These are phyloP conservation scores for Schizaphis graminum DNA, from an alignment of 2,888 invertebrate species.

Conservation along the genomic window DNA sequence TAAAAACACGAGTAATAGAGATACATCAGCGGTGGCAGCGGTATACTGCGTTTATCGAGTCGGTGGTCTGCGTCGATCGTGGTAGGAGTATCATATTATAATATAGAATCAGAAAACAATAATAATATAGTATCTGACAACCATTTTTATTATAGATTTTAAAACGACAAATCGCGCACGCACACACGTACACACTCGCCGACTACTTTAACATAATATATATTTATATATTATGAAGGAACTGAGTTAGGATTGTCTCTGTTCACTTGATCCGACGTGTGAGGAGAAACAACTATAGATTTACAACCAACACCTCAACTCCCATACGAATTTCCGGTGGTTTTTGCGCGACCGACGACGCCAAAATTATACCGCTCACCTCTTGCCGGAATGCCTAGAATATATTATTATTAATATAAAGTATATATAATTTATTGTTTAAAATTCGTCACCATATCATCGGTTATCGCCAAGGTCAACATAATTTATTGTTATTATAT, in stretches of 20 bases:
- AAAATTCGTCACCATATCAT: not conserved
- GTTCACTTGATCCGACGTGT: not conserved
- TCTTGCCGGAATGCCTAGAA: not conserved
- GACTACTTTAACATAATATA: not conserved
- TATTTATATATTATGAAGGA: not conserved
- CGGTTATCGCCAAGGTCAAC: not conserved
- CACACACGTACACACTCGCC: not conserved
- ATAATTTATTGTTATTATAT: not conserved
- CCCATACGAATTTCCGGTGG: not conserved
- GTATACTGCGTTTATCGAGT: not conserved
- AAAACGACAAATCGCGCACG: not conserved
- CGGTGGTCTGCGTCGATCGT: not conserved
- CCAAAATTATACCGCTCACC: not conserved
- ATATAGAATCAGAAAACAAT: not conserved
- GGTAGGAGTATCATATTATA: not conserved
- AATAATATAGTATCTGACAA: not conserved
- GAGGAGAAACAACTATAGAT: not conserved
- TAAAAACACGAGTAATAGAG: not conserved
- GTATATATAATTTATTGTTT: not conserved
- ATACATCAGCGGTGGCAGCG: not conserved
- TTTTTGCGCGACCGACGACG: not conserved
- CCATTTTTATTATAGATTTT: not conserved
- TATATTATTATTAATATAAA: not conserved
- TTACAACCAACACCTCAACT: not conserved
- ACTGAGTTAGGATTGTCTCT: not conserved